Base-by-base conservation (phyloP, 2,113 vertebrate genomes). In the Corydoras sp. region DNA sequence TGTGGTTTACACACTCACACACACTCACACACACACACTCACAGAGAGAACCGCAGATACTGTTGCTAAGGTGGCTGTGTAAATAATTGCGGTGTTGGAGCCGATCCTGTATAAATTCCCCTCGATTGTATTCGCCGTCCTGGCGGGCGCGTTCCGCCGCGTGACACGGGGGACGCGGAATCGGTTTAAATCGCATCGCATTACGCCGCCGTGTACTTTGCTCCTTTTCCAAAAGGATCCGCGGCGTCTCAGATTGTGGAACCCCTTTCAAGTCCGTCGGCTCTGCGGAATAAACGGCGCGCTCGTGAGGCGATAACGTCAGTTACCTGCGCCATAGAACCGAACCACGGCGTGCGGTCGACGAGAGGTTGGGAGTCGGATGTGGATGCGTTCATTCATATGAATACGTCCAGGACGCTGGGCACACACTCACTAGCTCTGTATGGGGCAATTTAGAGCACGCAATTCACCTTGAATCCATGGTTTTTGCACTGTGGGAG, bases 161-260 rank as follows among this genome's bases (percentile, higher is more conserved):
- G 9, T 68, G 58, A 64, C 68, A 68, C 65, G 67, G 59, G 71
- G 74, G 48, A 60, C 68, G 14, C 10, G 4, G 13, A 65, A 77
- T 67, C 77, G 80, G 51, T 65, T 77, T 54, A 61, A 78, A 79
- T 79, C 74, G 66, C 68, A 51, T 76, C 64, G 73, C 35, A 71
- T 80, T 73, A 71, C 69, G 50, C 30, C 15, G 61, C 65, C 81
- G 71, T 76, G 61, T 69, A 64, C 72, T 79, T 69, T 70, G 51
- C 48, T 64, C 24, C 24, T 78, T 61, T 69, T 76, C 54, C 30
- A 49, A 72, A 56, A 61, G 62, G 56, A 72, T 62, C 43, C 68
- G 58, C 13, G 35, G 71, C 55, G 61, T 43, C 70, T 55, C 14
- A 29, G 24, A 63, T 30, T 58, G 24, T 65, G 31, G 15, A 62